Conservation (phyloP, 2,888 invertebrate genomes). For the Aethes cnicana region DNA sequence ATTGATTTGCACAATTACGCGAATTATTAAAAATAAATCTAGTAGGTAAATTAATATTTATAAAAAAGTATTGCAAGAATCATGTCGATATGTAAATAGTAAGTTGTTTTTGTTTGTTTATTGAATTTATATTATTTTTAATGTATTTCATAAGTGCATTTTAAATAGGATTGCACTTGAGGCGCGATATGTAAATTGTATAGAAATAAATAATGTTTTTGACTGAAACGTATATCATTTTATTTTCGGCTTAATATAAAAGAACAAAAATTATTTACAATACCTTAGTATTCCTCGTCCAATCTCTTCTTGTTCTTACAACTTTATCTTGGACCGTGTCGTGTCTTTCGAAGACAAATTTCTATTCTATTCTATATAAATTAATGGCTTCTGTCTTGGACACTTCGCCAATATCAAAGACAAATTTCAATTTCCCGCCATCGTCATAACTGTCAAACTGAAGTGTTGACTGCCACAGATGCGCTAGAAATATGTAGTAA, state of each 20-base stretch:
- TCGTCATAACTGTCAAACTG: not conserved
- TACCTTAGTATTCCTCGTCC: too few species aligned
- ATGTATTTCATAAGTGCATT: conserved; percentile 26
- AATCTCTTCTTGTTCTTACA: too few species aligned
- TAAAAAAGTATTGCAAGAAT: conserved; percentile 38
- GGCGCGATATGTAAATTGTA: conserved; percentile 71
- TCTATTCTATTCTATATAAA: too few species aligned
- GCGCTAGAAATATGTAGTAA: too few species aligned
- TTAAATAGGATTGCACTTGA: conserved; percentile 45
- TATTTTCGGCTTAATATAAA: conserved; percentile 17
- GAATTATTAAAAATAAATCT: conserved; percentile 22
- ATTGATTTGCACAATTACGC: conserved; percentile 24
- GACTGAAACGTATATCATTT: conserved; percentile 51
- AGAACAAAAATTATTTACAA: not conserved
- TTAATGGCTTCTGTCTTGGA: too few species aligned
- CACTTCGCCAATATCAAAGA: too few species aligned
- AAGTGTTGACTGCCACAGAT: too few species aligned
- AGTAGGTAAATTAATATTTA: conserved; percentile 33
- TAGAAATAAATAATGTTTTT: conserved; percentile 75
- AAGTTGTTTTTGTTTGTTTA: conserved; percentile 41
- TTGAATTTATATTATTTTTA: conserved; percentile 27
- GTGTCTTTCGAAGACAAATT: too few species aligned
- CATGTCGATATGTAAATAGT: conserved; percentile 59
- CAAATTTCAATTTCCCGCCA: conserved; percentile 13
- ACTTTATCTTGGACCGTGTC: too few species aligned